phyloP scores from a whole-genome alignment of 1,140 invertebrate genomes.

The Venturia canescens region DNA sequence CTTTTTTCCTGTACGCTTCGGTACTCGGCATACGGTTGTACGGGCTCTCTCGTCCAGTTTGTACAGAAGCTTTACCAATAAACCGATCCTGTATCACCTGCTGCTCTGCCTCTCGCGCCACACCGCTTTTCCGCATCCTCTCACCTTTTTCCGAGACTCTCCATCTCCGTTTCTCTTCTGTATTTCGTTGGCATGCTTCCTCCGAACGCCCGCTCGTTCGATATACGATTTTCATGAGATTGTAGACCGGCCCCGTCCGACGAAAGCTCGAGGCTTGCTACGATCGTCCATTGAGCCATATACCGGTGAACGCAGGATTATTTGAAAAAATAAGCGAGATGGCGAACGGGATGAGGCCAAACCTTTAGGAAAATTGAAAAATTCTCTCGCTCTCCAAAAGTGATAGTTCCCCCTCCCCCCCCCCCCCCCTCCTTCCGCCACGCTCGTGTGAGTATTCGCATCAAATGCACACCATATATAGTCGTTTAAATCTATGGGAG shows the following conservation, averaged over 20 bases:
- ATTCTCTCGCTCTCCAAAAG: constrained; percentile 11
- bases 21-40: constrained; percentile 14
- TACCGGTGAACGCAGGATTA: constrained; percentile 20
- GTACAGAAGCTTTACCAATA: constrained; percentile 47
- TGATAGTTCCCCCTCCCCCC: constrained; percentile 1
- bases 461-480: constrained; percentile 1
- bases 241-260: constrained; percentile 33
- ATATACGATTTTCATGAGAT: constrained; percentile 44
- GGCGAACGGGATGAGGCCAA: not conserved
- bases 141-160: not conserved
- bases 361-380: constrained; percentile 45
- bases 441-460: not conserved
- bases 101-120: constrained; percentile 33
- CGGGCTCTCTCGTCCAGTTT: constrained; percentile 28
- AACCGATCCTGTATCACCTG: constrained; percentile 45
- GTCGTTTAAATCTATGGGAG: constrained; percentile 24
- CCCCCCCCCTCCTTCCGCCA: no score
- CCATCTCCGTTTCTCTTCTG: not conserved
- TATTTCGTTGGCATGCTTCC: not conserved
- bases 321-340: constrained; percentile 41
- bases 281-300: constrained; percentile 22
- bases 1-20: constrained; percentile 13
- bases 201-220: constrained; percentile 29
- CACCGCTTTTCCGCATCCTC: constrained; percentile 29
- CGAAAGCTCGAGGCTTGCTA: constrained; percentile 25